These are phyloP conservation scores for Polydrusus cervinus DNA, from an alignment of 2,888 invertebrate genomes.

Conservation along the genomic window DNA sequence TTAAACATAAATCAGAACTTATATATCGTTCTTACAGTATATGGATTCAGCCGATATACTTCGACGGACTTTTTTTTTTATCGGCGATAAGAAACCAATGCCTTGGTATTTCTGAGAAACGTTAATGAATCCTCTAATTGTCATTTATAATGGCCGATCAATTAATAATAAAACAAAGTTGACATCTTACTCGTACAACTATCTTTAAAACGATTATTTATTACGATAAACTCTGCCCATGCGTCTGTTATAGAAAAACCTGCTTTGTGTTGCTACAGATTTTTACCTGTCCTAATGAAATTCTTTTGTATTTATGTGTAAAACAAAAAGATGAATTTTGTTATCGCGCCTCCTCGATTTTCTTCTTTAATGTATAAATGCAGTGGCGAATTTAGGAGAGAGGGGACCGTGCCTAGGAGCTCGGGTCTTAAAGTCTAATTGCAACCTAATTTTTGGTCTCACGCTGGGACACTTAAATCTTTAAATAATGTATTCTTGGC, in stretches of 20 bases:
- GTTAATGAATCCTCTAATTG: slow-evolving; percentile 59
- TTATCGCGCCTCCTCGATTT: too few species aligned
- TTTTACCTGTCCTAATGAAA: slow-evolving; percentile 39
- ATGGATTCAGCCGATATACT: slow-evolving; percentile 48
- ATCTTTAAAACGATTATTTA: slow-evolving; percentile 53
- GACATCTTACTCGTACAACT: slow-evolving; percentile 59
- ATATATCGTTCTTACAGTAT: slow-evolving; percentile 35
- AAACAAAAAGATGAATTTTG: slow-evolving; percentile 2
- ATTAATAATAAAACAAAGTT: slow-evolving; percentile 62
- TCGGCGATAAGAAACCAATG: slow-evolving; percentile 39
- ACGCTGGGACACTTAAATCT: too few species aligned
- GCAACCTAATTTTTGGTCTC: too few species aligned
- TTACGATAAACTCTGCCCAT: slow-evolving; percentile 49
- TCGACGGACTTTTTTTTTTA: slow-evolving; percentile 36
- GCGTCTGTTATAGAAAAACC: slow-evolving; percentile 35
- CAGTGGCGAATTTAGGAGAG: too few species aligned
- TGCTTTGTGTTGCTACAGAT: slow-evolving; percentile 38
- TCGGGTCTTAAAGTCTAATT: too few species aligned
- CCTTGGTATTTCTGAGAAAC: slow-evolving; percentile 50
- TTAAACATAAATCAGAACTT: slow-evolving; percentile 51
- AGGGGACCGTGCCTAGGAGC: too few species aligned
- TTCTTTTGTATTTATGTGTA: slow-evolving; percentile 17
- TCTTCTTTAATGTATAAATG: too few species aligned
- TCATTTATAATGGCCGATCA: slow-evolving; percentile 61
- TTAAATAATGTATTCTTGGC: too few species aligned